phyloP scores from a whole-genome alignment of 30 jellyfish, hydroid and myxozoan species.

The Cassiopea xamachana region DNA sequence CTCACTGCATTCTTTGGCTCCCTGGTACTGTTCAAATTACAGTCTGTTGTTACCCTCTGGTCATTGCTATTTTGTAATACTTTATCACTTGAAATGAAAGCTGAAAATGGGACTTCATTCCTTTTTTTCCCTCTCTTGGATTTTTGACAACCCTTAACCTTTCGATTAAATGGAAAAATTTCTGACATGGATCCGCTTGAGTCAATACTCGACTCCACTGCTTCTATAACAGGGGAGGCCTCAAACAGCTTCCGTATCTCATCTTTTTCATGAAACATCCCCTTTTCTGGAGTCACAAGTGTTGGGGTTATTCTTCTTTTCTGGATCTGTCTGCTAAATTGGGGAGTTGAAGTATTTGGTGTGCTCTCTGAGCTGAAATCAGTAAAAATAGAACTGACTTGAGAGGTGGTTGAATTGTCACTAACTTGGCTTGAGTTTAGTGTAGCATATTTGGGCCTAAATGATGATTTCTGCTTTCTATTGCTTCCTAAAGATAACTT shows the following conservation, averaged over 20 bases:
- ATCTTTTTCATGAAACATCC: conserved; percentile 6
- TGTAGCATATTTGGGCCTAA: conserved; percentile 29
- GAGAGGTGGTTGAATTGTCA: background rate
- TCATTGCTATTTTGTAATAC: background rate
- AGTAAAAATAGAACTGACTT: background rate
- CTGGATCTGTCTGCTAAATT: conserved; percentile 12
- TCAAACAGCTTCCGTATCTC: conserved; percentile 37
- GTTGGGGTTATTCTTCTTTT: conserved; percentile 86
- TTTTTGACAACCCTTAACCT: conserved; percentile 23
- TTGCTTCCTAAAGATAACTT: background rate
- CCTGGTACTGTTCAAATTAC: background rate
- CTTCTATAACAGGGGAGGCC: conserved; percentile 36
- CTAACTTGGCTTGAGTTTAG: background rate
- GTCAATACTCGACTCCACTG: conserved; percentile 43
- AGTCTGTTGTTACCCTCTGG: background rate
- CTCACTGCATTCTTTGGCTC: background rate
- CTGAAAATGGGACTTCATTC: conserved; percentile 40
- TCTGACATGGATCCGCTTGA: conserved; percentile 34
- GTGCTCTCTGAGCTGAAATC: background rate
- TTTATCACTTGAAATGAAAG: conserved; percentile 9
- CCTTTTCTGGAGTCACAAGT: conserved; percentile 69
- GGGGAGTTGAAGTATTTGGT: conserved; percentile 3
- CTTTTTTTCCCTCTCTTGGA: conserved; percentile 32
- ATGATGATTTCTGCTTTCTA: background rate
- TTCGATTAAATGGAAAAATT: conserved; percentile 22